Evolutionary conservation across 2,888 invertebrate genomes (phyloP).

Genomic region (Cheilosia impressa): DNA sequence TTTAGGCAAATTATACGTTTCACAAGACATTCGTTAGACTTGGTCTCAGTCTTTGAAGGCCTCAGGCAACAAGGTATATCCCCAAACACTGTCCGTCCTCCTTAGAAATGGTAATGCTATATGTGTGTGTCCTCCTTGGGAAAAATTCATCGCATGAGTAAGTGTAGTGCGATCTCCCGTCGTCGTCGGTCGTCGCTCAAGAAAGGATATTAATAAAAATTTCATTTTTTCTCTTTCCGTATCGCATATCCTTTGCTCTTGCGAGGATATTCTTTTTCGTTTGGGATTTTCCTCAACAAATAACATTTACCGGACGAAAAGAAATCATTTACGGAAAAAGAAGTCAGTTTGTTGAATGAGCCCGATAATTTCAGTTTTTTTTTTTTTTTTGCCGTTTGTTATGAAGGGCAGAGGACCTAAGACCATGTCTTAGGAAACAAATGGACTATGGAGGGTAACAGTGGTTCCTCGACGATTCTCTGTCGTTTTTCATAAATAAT

Average conservation of each 20-base stretch:
- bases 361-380: constrained; percentile 66
- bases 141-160: constrained; percentile 68
- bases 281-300: constrained; percentile 60
- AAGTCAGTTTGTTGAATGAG: constrained; percentile 74
- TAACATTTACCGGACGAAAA: constrained; percentile 71
- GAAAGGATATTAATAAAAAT: constrained; percentile 72
- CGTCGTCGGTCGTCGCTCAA: constrained; percentile 10
- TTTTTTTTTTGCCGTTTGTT: constrained; percentile 10
- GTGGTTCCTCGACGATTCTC: constrained; percentile 47
- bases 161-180: constrained; percentile 45
- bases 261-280: constrained; percentile 46
- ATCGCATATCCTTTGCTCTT: constrained; percentile 48
- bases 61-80: constrained; percentile 63
- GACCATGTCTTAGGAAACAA: constrained; percentile 50
- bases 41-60: constrained; percentile 16
- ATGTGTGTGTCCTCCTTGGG: constrained; percentile 68
- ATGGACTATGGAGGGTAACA: constrained; percentile 56
- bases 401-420: constrained; percentile 16
- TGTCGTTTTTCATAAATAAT: constrained; percentile 75
- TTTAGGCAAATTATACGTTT: constrained; percentile 83
- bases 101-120: constrained; percentile 65
- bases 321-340: constrained; percentile 75
- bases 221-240: constrained; percentile 42
- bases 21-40: constrained; percentile 74
- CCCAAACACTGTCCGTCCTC: constrained; percentile 46